phyloP scores from a whole-genome alignment of 2,797 vertebrate species.

The Ispidina picta region DNA sequence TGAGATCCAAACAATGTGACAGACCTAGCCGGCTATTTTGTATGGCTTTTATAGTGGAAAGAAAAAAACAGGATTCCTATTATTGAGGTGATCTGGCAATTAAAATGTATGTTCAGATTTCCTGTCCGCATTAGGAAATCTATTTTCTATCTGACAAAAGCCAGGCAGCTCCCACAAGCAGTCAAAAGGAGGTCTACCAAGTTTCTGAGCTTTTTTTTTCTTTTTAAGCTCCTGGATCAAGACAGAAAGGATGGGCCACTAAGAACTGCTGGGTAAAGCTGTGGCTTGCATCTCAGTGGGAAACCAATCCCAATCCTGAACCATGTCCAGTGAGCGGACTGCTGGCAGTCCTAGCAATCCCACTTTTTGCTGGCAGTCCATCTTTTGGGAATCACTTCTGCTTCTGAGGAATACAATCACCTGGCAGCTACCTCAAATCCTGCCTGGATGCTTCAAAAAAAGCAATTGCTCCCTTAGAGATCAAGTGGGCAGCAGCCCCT shows the following conservation, averaged over 20 bases:
- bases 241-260: neutral
- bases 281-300: neutral
- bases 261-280: neutral
- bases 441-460: conserved; percentile 43
- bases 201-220: neutral
- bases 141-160: neutral
- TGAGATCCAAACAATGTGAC: neutral
- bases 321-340: neutral
- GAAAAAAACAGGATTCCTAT: neutral
- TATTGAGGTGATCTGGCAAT: neutral
- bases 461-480: conserved; percentile 64
- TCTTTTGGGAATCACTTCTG: neutral
- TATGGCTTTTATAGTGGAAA: neutral
- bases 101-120: neutral
- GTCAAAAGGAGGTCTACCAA: neutral
- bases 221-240: neutral
- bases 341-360: neutral
- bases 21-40: neutral
- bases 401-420: neutral
- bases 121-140: neutral
- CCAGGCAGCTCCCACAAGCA: neutral
- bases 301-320: neutral
- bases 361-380: neutral
- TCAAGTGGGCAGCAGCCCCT: conserved; percentile 77
- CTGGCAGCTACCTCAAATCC: conserved; percentile 2